These are phyloP conservation scores for Nemotelus nigrinus DNA, from an alignment of 2,888 invertebrate species.

Conservation along the genomic window DNA sequence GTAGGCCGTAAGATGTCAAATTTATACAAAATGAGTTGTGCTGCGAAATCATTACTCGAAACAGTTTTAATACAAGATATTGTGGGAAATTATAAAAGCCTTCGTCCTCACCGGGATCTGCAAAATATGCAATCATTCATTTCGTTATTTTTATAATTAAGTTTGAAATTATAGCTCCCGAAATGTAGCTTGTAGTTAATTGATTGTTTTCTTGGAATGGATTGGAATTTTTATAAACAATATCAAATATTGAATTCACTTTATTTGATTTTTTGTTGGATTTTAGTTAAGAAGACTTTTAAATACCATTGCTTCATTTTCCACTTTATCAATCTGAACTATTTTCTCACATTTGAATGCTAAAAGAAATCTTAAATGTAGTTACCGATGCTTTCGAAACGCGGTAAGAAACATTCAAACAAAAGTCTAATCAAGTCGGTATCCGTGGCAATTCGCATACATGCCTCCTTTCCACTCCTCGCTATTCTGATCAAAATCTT, in stretches of 20 bases:
- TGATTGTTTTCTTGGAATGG: too few species aligned
- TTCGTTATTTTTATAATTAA: background rate
- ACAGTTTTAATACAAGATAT: slow-evolving; percentile 75
- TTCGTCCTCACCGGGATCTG: slow-evolving; percentile 60
- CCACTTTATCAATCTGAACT: background rate
- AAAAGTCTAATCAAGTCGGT: slow-evolving; percentile 73
- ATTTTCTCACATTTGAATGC: too few species aligned
- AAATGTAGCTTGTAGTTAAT: too few species aligned
- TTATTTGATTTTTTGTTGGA: too few species aligned
- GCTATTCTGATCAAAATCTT: slow-evolving; percentile 83
- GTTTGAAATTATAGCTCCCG: too few species aligned
- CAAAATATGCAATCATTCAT: slow-evolving; percentile 55
- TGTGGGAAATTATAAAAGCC: slow-evolving; percentile 74
- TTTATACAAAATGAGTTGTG: slow-evolving; percentile 58
- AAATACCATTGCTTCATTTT: background rate
- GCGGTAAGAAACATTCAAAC: slow-evolving; percentile 67
- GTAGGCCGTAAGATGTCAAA: slow-evolving; percentile 55
- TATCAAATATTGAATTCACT: too few species aligned
- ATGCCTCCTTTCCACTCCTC: slow-evolving; percentile 78
- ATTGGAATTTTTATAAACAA: too few species aligned
- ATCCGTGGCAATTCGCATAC: slow-evolving; percentile 71
- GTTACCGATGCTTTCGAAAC: slow-evolving; percentile 55
- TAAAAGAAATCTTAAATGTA: background rate
- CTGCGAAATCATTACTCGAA: slow-evolving; percentile 76
- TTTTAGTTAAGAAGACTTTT: background rate